Evolutionary conservation across 2,113 vertebrate species (phyloP), one percentile per base, ranked within the genome.

Genomic region (Polypterus senegalus): DNA sequence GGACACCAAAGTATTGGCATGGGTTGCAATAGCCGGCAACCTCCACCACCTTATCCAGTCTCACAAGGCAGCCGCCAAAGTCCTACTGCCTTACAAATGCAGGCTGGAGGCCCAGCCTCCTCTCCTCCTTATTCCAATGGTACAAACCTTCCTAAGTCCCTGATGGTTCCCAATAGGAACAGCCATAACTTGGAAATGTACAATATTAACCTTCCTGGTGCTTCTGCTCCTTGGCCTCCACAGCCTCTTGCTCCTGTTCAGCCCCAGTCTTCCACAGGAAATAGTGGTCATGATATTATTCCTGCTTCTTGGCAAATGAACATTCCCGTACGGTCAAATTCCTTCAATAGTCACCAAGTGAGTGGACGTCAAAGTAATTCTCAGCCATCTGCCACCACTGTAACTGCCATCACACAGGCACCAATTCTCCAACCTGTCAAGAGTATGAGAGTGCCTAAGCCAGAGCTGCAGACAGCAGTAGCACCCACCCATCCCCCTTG

Each of bases 151-250:
- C 90, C 92, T 65, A 85, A 83, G 54, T 82, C 88, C 58, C 69
- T 96, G 82, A 77, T 97, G 83, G 89, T 88, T 58, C 79, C 92
- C 58, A 94, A 87, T 63, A 81, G 94, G 66, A 98, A 91, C 57
- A 95, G 96, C 71, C 92, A 93, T 73, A 98, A 98, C 69, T 78
- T 92, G 66, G 96, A 98, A 64, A 78, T 96, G 62, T 95, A 92
- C 62, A 90, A 87, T 70, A 65, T 92, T 0, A 85, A 65, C 1
- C 73, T 83, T 5, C 76, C 86, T 58, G 83, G 79, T 60, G 79
- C 87, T 52, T 82, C 81, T 47, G 82, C 89, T 1, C 74, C 89
- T n/a, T 93, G 96, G 91, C 79, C 91, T 6, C 88, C 90, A 69
- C 76, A 83, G 3, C 80, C 88, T 1, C 78, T 86, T 7, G 70